Evolutionary conservation across 2,888 invertebrate genomes (phyloP).

Genomic region (Electrophaes corylata): DNA sequence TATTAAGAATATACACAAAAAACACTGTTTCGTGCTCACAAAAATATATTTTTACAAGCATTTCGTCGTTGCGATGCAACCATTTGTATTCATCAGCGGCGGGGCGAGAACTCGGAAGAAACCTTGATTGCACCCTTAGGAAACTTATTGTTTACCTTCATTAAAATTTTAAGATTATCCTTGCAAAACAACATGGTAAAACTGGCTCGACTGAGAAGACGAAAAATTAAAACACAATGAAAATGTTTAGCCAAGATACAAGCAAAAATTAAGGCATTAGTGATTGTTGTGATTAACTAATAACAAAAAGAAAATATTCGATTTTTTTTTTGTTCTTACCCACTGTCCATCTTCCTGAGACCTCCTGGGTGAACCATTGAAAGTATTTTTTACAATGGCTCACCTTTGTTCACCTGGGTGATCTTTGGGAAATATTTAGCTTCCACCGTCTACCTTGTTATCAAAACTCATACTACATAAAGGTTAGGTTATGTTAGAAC

Average conservation of each 20-base stretch:
- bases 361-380: no score
- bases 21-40: constrained; percentile 1
- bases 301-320: no score
- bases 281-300: no score
- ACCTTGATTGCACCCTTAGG: constrained; percentile 34
- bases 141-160: constrained; percentile 39
- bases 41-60: constrained; percentile 7
- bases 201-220: constrained; percentile 22
- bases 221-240: constrained; percentile 22
- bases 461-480: no score
- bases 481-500: no score
- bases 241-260: not conserved
- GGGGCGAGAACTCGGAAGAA: constrained; percentile 22
- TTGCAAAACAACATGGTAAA: constrained; percentile 26
- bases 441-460: no score
- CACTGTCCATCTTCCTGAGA: no score
- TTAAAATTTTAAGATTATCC: constrained; percentile 35
- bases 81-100: constrained; percentile 31
- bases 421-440: no score
- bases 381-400: no score
- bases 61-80: constrained; percentile 13
- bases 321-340: no score
- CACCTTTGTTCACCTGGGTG: no score
- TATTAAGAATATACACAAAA: not conserved
- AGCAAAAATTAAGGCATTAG: not conserved